Evolutionary conservation across 2,113 vertebrate species (phyloP).

Genomic region (Aphelocoma coerulescens): DNA sequence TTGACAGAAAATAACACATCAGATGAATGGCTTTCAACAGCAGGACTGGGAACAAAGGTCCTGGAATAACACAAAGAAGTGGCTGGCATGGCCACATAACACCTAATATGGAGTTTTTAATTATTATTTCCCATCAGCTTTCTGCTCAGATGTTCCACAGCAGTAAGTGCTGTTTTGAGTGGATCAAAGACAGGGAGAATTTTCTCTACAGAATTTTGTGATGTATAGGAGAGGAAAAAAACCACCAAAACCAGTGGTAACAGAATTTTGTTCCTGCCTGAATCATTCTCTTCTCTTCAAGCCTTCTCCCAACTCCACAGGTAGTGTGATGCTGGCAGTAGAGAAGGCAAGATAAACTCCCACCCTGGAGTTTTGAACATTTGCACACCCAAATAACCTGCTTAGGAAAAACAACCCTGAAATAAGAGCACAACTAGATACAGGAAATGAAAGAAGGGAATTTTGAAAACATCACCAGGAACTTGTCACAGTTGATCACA

Average conservation of each 20-base stretch:
- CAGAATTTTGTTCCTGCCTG: neutral
- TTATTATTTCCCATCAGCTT: neutral
- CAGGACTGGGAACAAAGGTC: neutral
- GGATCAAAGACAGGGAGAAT: neutral
- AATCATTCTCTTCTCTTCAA: neutral
- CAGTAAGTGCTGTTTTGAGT: neutral
- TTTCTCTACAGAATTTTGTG: neutral
- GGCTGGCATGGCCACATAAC: neutral
- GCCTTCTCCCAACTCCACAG: neutral
- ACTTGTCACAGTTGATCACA: neutral
- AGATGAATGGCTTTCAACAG: neutral
- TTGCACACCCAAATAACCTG: neutral
- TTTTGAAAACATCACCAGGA: neutral
- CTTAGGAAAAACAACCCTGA: neutral
- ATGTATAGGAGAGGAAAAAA: neutral
- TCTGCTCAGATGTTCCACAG: neutral
- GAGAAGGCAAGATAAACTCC: neutral
- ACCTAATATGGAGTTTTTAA: neutral
- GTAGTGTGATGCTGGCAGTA: neutral
- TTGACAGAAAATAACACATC: neutral
- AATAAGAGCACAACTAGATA: neutral
- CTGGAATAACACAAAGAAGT: neutral
- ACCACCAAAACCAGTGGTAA: neutral
- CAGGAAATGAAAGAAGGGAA: neutral
- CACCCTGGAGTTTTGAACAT: neutral